Conservation (phyloP, 2,888 invertebrate species). For the Sympetrum striolatum region DNA sequence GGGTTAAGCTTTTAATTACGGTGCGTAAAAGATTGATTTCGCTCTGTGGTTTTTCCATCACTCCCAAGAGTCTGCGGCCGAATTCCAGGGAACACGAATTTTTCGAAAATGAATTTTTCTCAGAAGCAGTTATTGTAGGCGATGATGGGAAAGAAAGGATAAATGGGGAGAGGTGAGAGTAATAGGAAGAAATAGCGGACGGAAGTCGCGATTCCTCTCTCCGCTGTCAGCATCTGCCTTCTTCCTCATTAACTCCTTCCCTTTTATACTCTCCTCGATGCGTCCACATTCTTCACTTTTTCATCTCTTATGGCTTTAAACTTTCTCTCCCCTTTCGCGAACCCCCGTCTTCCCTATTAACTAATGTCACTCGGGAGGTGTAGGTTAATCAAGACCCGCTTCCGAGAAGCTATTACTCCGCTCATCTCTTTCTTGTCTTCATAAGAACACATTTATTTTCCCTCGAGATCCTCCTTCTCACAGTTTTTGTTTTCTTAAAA, state of each 20-base stretch:
- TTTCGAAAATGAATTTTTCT: no score
- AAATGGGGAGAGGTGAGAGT: no score
- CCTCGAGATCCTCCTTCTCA: background rate
- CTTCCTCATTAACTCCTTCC: background rate
- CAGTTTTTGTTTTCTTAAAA: background rate
- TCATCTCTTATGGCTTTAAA: background rate
- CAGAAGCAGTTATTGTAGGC: no score
- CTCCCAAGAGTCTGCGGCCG: no score
- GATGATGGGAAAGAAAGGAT: no score
- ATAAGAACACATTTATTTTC: no score
- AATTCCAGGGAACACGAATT: no score
- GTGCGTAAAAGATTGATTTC: no score
- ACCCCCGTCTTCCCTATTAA: background rate
- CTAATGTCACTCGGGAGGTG: background rate
- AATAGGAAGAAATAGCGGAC: no score
- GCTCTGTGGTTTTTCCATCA: no score
- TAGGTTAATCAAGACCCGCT: background rate
- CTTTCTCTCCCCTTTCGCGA: background rate
- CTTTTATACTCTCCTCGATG: background rate
- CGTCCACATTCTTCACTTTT: no score
- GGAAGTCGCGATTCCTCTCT: background rate
- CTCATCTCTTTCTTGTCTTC: background rate
- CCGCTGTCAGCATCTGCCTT: background rate
- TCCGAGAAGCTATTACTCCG: background rate
- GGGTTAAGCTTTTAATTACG: no score